Percentiles rank a stretch among this genome's conserved stretches.
phyloP scores from a whole-genome alignment of 2,888 invertebrate genomes.

The Chrysolina haemoptera region DNA sequence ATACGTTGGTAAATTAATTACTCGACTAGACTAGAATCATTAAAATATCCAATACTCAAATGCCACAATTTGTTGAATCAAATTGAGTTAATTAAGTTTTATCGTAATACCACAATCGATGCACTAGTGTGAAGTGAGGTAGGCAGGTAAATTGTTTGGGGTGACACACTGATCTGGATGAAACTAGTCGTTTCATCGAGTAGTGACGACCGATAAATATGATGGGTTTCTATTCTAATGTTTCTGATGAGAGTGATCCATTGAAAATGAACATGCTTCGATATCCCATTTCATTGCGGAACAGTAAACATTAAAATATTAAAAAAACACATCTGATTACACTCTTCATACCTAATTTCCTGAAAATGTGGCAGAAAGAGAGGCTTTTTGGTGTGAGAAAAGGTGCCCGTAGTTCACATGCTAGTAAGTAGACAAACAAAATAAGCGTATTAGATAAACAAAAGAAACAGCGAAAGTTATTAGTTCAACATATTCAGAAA shows the following conservation, averaged over 20 bases:
- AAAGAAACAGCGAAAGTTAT: slow-evolving; percentile 21
- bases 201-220: background rate
- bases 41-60: too few relatives aligned
- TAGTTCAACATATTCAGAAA: slow-evolving; percentile 18
- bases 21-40: too few relatives aligned
- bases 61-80: too few relatives aligned
- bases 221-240: slow-evolving; percentile 12
- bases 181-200: background rate
- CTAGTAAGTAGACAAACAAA: slow-evolving; percentile 53
- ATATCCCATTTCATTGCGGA: slow-evolving; percentile 3
- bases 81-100: too few relatives aligned
- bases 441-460: slow-evolving; percentile 44
- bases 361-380: slow-evolving; percentile 64
- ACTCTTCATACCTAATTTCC: slow-evolving; percentile 63
- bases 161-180: background rate
- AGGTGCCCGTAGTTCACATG: slow-evolving; percentile 62
- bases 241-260: slow-evolving; percentile 7
- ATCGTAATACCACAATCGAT: too few relatives aligned
- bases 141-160: too few relatives aligned
- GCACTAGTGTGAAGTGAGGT: too few relatives aligned
- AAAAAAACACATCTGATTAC: slow-evolving; percentile 26
- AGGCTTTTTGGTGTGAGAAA: slow-evolving; percentile 64
- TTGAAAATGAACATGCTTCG: slow-evolving; percentile 19
- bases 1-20: too few relatives aligned
- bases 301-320: slow-evolving; percentile 25